Evolutionary conservation across 1,140 invertebrate genomes (phyloP).

Genomic region (Psix sp.): DNA sequence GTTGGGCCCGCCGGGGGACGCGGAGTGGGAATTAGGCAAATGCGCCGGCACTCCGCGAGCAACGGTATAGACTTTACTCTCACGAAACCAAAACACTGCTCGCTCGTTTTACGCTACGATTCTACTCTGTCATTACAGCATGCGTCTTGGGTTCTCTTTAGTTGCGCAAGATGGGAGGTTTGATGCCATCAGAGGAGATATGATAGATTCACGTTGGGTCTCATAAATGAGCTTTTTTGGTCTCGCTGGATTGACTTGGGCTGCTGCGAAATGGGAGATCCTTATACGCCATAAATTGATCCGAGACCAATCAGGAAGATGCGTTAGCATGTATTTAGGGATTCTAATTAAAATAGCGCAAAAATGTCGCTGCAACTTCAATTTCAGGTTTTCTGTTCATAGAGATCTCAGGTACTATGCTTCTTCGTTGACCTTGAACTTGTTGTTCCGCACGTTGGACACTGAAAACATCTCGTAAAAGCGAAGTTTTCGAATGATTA

Average conservation of each 20-base stretch:
- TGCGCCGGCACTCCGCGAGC: conserved; percentile 33
- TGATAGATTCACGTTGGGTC: conserved; percentile 8
- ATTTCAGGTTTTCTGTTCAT: too few relatives aligned
- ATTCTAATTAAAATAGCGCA: too few relatives aligned
- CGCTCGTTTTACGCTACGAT: conserved; percentile 70
- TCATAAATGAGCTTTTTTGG: conserved; percentile 1
- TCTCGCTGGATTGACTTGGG: not conserved
- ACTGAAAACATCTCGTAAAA: conserved; percentile 22
- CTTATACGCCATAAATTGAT: too few relatives aligned
- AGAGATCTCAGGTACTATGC: too few relatives aligned
- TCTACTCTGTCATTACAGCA: conserved; percentile 67
- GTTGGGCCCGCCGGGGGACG: conserved; percentile 50
- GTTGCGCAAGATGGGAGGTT: conserved; percentile 61
- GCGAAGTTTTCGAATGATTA: not conserved
- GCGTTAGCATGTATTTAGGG: too few relatives aligned
- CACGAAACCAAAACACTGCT: conserved; percentile 38
- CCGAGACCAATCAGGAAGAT: too few relatives aligned
- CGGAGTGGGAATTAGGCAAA: conserved; percentile 43
- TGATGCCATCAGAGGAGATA: conserved; percentile 13
- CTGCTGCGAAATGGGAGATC: too few relatives aligned
- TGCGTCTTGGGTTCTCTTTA: conserved; percentile 53
- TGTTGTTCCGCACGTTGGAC: conserved; percentile 39
- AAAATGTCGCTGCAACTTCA: too few relatives aligned
- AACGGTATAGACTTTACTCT: conserved; percentile 43
- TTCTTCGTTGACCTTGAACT: conserved; percentile 30